These are phyloP conservation scores for Kobus ellipsiprymnus DNA, from an alignment of 2,113 vertebrate genomes.

Conservation along the genomic window DNA sequence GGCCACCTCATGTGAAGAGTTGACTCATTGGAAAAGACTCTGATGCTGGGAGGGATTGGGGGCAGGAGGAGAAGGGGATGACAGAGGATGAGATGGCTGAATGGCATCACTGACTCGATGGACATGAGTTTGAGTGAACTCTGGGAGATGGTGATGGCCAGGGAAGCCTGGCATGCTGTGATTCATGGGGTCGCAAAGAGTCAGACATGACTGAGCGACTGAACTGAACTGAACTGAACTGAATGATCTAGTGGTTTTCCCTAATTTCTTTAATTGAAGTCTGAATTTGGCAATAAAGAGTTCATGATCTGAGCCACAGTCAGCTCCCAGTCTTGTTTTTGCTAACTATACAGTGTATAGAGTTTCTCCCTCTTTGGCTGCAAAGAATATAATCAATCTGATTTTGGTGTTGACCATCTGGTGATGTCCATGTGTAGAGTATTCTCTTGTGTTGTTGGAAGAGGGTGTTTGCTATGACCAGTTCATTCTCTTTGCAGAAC, in stretches of 20 bases:
- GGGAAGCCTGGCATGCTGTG: too few relatives aligned
- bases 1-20: too few relatives aligned
- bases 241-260: background rate
- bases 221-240: too few relatives aligned
- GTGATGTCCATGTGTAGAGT: background rate
- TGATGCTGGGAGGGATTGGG: too few relatives aligned
- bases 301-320: background rate
- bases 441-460: background rate
- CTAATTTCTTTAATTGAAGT: background rate
- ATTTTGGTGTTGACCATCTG: background rate
- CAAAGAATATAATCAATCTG: background rate
- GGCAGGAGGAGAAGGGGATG: too few relatives aligned
- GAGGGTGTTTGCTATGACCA: background rate
- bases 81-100: too few relatives aligned
- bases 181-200: too few relatives aligned
- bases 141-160: too few relatives aligned
- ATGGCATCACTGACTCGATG: too few relatives aligned
- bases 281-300: background rate
- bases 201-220: fast-evolving
- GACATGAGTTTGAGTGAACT: too few relatives aligned
- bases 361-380: background rate
- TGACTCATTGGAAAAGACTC: too few relatives aligned
- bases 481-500: background rate
- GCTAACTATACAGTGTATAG: background rate
- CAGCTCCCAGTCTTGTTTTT: background rate